These are phyloP conservation scores for Myathropa florea DNA, from an alignment of 2,888 invertebrate genomes.

Conservation along the genomic window DNA sequence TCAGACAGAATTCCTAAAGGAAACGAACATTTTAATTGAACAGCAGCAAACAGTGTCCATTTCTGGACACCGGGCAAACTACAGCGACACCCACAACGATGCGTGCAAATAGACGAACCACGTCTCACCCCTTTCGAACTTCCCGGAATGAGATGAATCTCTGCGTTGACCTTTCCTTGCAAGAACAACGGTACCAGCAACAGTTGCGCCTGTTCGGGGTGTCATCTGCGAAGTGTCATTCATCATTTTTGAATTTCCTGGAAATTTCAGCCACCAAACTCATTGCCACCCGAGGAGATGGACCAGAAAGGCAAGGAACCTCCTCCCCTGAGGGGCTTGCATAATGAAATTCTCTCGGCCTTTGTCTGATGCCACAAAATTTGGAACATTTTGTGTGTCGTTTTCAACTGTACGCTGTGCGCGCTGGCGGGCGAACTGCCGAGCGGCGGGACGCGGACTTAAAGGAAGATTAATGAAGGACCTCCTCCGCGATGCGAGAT, in stretches of 20 bases:
- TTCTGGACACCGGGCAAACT: background rate
- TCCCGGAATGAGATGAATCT: background rate
- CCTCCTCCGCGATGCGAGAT: slow-evolving; percentile 13
- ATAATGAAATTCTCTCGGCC: background rate
- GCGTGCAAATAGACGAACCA: background rate
- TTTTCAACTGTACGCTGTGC: background rate
- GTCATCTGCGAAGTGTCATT: background rate
- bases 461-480: slow-evolving; percentile 40
- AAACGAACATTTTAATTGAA: slow-evolving; percentile 3
- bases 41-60: background rate
- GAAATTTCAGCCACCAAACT: background rate
- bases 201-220: background rate
- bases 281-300: background rate
- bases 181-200: background rate
- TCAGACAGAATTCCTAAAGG: background rate
- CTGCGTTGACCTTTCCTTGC: background rate
- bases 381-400: background rate
- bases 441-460: background rate
- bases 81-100: background rate
- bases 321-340: background rate
- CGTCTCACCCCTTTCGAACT: background rate
- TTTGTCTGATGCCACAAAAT: slow-evolving; percentile 23
- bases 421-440: no score
- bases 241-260: slow-evolving; percentile 22
- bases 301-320: background rate